A percentile compares a stretch with the other conserved stretches of the same genome.
Conservation (phyloP, 2,888 invertebrate genomes). For the Drosophila maculinotata region DNA sequence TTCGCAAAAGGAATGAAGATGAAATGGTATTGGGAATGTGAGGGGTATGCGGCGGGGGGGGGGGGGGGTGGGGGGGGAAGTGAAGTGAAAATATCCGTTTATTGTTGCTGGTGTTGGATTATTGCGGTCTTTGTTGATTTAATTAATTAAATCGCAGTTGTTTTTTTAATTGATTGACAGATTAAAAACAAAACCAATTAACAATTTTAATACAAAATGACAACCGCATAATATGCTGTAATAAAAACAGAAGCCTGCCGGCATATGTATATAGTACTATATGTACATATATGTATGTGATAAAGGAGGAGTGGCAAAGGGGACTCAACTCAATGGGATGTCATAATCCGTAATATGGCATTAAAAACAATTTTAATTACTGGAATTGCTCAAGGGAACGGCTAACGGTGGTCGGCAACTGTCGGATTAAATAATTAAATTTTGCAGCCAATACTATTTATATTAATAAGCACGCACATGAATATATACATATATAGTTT, state of each 20-base stretch:
- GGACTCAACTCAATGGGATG: conserved; percentile 66
- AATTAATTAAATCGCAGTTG: conserved; percentile 81
- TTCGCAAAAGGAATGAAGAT: conserved; percentile 32
- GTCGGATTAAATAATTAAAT: conserved; percentile 34
- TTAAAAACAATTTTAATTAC: conserved; percentile 81
- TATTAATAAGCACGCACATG: conserved; percentile 8
- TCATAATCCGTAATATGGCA: conserved; percentile 77
- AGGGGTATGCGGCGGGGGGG: too few species aligned
- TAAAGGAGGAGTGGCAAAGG: conserved; percentile 7
- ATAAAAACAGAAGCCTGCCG: conserved; percentile 62
- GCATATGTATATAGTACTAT: conserved; percentile 20
- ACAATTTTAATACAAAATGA: conserved; percentile 83
- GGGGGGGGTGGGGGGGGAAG: background rate
- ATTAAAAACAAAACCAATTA: conserved; percentile 83
- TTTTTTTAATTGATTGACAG: conserved; percentile 83
- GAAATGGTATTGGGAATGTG: conserved; percentile 7
- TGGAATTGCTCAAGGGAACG: conserved; percentile 66
- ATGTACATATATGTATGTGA: too few species aligned
- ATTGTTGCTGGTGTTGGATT: conserved; percentile 71
- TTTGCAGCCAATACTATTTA: background rate
- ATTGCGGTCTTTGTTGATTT: conserved; percentile 81
- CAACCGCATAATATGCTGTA: conserved; percentile 82
- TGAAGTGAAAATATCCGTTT: conserved; percentile 25
- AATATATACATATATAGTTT: background rate
- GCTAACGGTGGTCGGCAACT: conserved; percentile 27